These are phyloP conservation scores for Amaurobius ferox DNA, from an alignment of 2,888 invertebrate genomes.

Conservation along the genomic window DNA sequence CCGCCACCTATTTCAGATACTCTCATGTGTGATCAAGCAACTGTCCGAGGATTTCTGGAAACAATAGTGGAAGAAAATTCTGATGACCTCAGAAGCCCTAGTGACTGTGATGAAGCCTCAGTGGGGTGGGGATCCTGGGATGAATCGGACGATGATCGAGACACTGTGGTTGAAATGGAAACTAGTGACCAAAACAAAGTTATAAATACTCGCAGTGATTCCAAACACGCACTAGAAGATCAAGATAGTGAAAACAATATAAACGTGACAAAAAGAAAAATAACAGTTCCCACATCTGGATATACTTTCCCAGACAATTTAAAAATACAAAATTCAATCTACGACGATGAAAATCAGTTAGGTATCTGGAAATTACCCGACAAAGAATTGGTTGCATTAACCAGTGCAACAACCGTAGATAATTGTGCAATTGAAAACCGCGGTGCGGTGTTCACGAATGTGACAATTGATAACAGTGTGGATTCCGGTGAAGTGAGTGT, in stretches of 20 bases:
- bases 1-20: neutral
- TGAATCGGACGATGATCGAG: slow-evolving; percentile 63
- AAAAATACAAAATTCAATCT: neutral
- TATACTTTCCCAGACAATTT: neutral
- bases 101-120: slow-evolving; percentile 65
- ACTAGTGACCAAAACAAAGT: neutral
- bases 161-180: slow-evolving; percentile 70
- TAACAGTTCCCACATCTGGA: neutral
- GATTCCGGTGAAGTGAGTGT: neutral
- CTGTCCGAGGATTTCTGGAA: slow-evolving; percentile 54
- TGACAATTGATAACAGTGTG: neutral
- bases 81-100: slow-evolving; percentile 57
- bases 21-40: slow-evolving; percentile 27
- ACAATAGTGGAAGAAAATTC: slow-evolving; percentile 68
- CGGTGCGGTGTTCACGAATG: slow-evolving; percentile 7
- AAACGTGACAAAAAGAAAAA: neutral
- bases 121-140: slow-evolving; percentile 71
- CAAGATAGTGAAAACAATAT: neutral
- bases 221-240: neutral
- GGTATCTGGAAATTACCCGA: neutral
- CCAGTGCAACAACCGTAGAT: slow-evolving; percentile 23
- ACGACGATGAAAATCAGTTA: neutral
- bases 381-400: slow-evolving; percentile 1
- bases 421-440: neutral
- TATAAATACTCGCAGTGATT: neutral